Conservation (phyloP, 2,797 vertebrate genomes). For the Peromyscus eremicus region DNA sequence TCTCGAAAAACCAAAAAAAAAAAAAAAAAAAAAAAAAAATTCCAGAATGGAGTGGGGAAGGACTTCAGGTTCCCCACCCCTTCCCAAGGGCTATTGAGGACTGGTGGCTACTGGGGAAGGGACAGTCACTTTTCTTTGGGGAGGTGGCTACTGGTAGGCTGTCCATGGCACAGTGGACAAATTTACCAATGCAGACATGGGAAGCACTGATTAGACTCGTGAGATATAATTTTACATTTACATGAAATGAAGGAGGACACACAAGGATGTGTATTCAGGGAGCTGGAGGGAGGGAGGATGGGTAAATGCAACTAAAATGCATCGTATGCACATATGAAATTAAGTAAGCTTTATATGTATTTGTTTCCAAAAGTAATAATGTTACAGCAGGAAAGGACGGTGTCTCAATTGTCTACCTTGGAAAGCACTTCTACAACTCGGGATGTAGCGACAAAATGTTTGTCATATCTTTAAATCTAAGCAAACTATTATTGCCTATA, state of each 20-base stretch:
- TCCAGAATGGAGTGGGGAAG: not conserved
- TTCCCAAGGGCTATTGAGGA: too few relatives aligned
- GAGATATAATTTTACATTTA: not conserved
- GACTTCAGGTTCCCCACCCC: not conserved
- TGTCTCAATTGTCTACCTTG: not conserved
- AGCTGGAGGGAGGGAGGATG: not conserved
- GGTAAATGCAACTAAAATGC: not conserved
- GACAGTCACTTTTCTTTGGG: not conserved
- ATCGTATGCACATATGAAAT: not conserved
- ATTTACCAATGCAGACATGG: too few relatives aligned
- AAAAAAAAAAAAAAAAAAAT: too few relatives aligned
- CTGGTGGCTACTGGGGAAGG: not conserved
- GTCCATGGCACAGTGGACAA: not conserved
- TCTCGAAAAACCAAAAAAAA: too few relatives aligned
- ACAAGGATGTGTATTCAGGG: too few relatives aligned
- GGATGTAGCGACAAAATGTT: not conserved
- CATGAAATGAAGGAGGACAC: too few relatives aligned
- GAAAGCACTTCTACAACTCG: not conserved
- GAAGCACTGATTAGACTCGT: not conserved
- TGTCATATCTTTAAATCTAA: not conserved
- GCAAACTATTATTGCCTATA: not conserved
- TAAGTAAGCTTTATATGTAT: not conserved
- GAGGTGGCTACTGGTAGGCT: not conserved
- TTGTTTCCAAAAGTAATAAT: not conserved
- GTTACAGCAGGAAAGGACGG: not conserved